Evolutionary conservation across 2,888 invertebrate genomes (phyloP).

Genomic region (Anodontia alba): DNA sequence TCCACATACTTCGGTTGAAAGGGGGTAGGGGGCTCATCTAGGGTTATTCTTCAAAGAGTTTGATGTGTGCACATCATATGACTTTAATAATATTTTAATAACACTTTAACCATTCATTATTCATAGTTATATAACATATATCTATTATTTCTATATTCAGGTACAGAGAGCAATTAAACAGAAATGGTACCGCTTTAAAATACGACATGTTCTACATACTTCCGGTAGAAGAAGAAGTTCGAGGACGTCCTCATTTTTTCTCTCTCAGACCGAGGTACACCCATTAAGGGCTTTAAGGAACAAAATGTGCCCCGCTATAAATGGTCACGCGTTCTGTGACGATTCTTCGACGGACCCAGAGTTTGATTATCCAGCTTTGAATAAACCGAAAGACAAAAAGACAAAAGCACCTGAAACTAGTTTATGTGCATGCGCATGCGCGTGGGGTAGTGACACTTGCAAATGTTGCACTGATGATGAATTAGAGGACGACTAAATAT

Average conservation of each 20-base stretch:
- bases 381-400: slow-evolving; percentile 3
- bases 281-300: slow-evolving; percentile 65
- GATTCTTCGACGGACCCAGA: slow-evolving; percentile 37
- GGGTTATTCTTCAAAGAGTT: too few relatives aligned
- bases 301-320: slow-evolving; percentile 61
- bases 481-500: slow-evolving; percentile 17
- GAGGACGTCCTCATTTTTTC: slow-evolving; percentile 77
- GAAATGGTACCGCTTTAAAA: slow-evolving; percentile 79
- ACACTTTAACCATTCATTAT: too few relatives aligned
- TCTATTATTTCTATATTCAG: too few relatives aligned
- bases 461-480: slow-evolving; percentile 38
- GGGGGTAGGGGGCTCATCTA: too few relatives aligned
- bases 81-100: too few relatives aligned
- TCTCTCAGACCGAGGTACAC: slow-evolving; percentile 79
- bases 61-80: too few relatives aligned
- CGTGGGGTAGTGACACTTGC: slow-evolving; percentile 33
- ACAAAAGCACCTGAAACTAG: not conserved
- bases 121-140: too few relatives aligned
- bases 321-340: slow-evolving; percentile 45
- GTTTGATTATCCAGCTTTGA: slow-evolving; percentile 3
- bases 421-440: slow-evolving; percentile 50
- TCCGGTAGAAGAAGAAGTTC: slow-evolving; percentile 75
- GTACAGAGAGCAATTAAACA: slow-evolving; percentile 78
- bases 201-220: slow-evolving; percentile 67
- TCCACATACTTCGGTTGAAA: slow-evolving; percentile 64